phyloP scores from a whole-genome alignment of 2,113 vertebrate genomes.

The Ceratotherium simum region DNA sequence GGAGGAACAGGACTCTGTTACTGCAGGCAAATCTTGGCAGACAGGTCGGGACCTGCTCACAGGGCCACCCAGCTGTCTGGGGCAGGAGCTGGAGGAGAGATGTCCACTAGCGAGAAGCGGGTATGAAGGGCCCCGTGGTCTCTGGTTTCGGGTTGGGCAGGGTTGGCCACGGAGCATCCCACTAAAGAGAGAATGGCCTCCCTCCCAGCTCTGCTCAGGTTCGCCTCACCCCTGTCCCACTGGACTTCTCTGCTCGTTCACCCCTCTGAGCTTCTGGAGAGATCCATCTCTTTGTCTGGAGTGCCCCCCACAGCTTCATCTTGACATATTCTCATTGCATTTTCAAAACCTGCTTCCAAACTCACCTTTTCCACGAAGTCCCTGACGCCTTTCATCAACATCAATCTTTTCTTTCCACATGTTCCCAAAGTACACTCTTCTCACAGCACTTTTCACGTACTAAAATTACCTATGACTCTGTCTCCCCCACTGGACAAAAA shows the following conservation, averaged over 20 bases:
- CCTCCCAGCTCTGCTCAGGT: neutral
- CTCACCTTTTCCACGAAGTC: neutral
- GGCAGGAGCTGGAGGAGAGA: neutral
- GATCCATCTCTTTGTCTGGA: accelerated
- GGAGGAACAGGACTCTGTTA: neutral
- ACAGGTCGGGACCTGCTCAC: neutral
- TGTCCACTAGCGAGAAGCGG: neutral
- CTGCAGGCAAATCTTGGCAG: neutral
- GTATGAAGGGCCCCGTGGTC: neutral
- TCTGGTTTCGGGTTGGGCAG: neutral
- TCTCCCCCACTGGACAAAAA: neutral
- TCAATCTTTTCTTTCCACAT: neutral
- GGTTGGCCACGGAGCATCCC: neutral
- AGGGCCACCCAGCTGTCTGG: neutral
- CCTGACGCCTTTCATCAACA: neutral
- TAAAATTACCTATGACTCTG: neutral
- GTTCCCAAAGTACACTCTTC: neutral
- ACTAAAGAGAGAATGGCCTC: neutral
- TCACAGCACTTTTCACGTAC: neutral
- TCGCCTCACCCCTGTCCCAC: accelerated
- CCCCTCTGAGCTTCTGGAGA: neutral
- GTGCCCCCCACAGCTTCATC: neutral
- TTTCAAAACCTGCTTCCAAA: neutral
- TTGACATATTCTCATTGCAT: neutral
- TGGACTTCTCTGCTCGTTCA: neutral